Evolutionary conservation across 1,140 invertebrate species (phyloP).

Genomic region (Formica exsecta): DNA sequence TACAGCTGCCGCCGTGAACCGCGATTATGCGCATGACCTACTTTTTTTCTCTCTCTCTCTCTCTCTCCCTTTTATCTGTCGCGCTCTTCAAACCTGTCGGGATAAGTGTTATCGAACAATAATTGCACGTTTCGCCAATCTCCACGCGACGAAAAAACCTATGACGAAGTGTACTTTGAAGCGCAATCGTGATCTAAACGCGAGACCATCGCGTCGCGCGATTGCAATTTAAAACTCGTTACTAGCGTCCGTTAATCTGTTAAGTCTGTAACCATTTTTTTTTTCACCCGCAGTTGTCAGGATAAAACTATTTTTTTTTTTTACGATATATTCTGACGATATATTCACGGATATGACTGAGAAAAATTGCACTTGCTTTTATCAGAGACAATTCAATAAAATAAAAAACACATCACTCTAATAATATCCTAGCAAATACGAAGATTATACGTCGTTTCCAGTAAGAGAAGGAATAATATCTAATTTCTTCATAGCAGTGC

Average conservation of each 20-base stretch:
- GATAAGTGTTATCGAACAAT: constrained; percentile 47
- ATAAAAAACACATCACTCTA: neutral
- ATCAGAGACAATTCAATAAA: constrained; percentile 22
- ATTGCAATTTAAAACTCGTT: constrained; percentile 63
- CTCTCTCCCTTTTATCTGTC: neutral
- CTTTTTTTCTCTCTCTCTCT: neutral
- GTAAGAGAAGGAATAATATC: neutral
- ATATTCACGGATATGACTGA: neutral
- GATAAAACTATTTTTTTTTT: constrained; percentile 35
- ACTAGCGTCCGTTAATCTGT: constrained; percentile 49
- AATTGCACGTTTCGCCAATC: constrained; percentile 47
- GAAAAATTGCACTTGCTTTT: constrained; percentile 14
- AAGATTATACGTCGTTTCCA: neutral
- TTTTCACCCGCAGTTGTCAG: constrained; percentile 10
- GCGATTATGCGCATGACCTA: constrained; percentile 21
- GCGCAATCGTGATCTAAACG: constrained; percentile 44
- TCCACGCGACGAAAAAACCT: neutral
- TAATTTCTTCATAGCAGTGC: neutral
- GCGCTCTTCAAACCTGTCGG: constrained; percentile 1
- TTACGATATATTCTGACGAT: neutral
- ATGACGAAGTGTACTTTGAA: constrained; percentile 35
- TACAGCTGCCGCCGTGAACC: neutral
- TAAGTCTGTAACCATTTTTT: constrained; percentile 10
- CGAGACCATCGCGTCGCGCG: constrained; percentile 49
- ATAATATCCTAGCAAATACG: constrained; percentile 14